Percentiles rank a stretch among this genome's conserved stretches.
phyloP scores from a whole-genome alignment of 2,797 vertebrate species.

The Sebastolobus alascanus region DNA sequence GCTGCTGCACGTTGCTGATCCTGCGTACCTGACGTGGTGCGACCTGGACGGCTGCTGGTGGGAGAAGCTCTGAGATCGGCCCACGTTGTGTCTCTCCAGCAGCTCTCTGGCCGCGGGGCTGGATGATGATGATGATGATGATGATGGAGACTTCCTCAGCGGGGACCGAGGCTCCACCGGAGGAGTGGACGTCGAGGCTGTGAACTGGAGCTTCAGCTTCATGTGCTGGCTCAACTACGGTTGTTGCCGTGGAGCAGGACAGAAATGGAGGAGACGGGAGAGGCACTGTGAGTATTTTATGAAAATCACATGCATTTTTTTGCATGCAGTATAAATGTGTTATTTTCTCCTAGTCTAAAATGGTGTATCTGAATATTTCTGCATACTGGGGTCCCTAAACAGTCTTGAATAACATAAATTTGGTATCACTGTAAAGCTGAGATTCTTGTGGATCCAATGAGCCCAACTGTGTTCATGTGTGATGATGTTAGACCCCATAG shows the following conservation, averaged over 20 bases:
- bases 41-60: constrained; percentile 87
- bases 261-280: background rate
- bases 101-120: constrained; percentile 86
- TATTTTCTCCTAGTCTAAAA: no score
- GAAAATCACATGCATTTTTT: no score
- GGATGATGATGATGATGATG: background rate
- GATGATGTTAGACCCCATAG: no score
- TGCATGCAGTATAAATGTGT: no score
- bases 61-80: constrained; percentile 90
- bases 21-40: constrained; percentile 86
- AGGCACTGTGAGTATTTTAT: background rate
- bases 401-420: no score
- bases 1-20: background rate
- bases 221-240: constrained; percentile 90
- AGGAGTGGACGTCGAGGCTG: constrained; percentile 84
- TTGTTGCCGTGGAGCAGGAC: background rate
- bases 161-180: constrained; percentile 81
- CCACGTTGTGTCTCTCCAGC: constrained; percentile 83
- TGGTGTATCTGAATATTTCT: no score
- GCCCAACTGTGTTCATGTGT: no score
- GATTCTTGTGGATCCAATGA: no score
- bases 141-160: constrained; percentile 80
- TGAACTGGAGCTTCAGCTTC: constrained; percentile 93
- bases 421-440: no score
- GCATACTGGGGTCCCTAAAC: no score